Conservation (phyloP, 2,888 invertebrate genomes). For the Sepioteuthis lessoniana region DNA sequence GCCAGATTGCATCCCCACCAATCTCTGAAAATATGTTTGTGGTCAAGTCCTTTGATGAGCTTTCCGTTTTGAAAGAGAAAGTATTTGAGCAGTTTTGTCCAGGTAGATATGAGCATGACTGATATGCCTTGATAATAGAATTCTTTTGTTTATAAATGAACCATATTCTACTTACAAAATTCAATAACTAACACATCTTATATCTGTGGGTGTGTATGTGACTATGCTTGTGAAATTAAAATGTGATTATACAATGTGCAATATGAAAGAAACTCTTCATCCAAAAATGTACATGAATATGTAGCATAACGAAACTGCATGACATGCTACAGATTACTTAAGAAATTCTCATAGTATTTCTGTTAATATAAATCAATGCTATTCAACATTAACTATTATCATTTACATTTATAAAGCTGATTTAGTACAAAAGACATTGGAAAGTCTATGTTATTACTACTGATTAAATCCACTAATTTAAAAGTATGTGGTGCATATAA, state of each 20-base stretch:
- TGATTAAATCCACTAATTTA: too few species aligned
- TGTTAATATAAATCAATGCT: too few species aligned
- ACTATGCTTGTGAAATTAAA: background rate
- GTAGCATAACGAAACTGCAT: background rate
- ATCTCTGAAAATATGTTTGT: slow-evolving; percentile 58
- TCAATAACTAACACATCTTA: background rate
- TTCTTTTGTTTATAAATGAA: background rate
- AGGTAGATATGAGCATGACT: slow-evolving; percentile 50
- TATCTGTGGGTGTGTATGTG: background rate
- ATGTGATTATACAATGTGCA: background rate
- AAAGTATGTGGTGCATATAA: too few species aligned
- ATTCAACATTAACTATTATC: too few species aligned
- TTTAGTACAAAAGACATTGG: too few species aligned
- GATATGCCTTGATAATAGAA: background rate
- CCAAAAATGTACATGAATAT: background rate
- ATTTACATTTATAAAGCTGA: too few species aligned
- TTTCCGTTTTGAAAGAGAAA: slow-evolving; percentile 56
- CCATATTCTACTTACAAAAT: background rate
- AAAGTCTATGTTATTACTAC: too few species aligned
- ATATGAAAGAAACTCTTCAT: background rate
- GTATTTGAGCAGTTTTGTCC: slow-evolving; percentile 60
- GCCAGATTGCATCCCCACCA: slow-evolving; percentile 62
- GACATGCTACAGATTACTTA: background rate
- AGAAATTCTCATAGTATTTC: too few species aligned
- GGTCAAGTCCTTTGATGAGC: slow-evolving; percentile 53